phyloP scores from a whole-genome alignment of 2,888 invertebrate species.

The Amphipoea oculea region DNA sequence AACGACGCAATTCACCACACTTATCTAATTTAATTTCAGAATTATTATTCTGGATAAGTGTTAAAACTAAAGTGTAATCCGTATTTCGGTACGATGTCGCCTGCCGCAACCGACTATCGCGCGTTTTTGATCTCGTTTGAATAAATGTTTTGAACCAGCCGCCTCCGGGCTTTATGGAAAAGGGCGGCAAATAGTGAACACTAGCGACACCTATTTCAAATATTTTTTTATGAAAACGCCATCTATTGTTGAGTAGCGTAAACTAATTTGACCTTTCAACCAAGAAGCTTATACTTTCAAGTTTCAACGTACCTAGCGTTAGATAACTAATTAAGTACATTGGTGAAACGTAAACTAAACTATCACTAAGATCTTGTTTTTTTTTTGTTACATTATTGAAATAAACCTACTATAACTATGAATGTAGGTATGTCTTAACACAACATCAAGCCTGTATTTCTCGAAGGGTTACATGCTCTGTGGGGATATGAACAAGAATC shows the following conservation, averaged over 20 bases:
- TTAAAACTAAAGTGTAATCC: conserved; percentile 37
- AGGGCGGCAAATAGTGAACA: conserved; percentile 65
- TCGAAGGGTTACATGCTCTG: no score
- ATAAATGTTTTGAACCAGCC: conserved; percentile 85
- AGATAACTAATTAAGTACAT: background rate
- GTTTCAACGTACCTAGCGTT: no score
- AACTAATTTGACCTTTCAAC: background rate
- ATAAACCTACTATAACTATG: background rate
- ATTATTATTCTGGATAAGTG: conserved; percentile 52
- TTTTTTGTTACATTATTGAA: background rate
- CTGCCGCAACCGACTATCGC: conserved; percentile 79
- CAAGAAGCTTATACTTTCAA: no score
- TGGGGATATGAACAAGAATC: background rate
- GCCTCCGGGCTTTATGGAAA: conserved; percentile 69
- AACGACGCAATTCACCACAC: conserved; percentile 55
- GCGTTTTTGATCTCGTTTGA: conserved; percentile 87
- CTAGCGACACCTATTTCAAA: conserved; percentile 73
- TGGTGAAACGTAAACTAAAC: conserved; percentile 6
- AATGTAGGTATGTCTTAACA: background rate
- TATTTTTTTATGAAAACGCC: conserved; percentile 58
- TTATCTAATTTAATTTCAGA: conserved; percentile 45
- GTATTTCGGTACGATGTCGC: conserved; percentile 53
- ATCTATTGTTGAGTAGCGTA: conserved; percentile 77
- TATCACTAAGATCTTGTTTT: background rate
- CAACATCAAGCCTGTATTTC: no score